These are phyloP conservation scores for Proteles cristata DNA, from an alignment of 2,113 vertebrate species.

Conservation along the genomic window DNA sequence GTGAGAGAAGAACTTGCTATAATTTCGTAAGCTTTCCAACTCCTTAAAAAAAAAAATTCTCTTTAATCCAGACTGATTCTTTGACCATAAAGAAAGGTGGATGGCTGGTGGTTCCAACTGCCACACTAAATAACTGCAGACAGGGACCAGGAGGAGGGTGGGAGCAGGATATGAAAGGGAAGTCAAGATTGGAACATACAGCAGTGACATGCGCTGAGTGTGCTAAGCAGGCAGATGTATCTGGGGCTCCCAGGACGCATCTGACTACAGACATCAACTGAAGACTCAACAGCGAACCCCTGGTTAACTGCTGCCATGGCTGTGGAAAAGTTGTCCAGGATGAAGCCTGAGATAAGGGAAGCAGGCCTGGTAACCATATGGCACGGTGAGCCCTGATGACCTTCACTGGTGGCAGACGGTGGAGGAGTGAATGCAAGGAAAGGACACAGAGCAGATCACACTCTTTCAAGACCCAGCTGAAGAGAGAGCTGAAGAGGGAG, in stretches of 20 bases:
- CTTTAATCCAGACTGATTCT: neutral
- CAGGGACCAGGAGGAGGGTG: neutral
- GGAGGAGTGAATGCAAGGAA: neutral
- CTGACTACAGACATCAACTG: neutral
- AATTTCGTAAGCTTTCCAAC: slow-evolving; percentile 14
- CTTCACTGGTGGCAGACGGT: no score
- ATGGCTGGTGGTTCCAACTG: neutral
- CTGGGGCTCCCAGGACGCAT: neutral
- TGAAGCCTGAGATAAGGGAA: neutral
- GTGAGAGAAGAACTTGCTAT: neutral
- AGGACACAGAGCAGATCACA: neutral
- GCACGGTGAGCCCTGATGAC: neutral
- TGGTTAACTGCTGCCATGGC: neutral
- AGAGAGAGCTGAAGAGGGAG: neutral
- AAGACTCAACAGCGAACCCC: neutral
- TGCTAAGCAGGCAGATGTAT: neutral
- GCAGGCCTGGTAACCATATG: neutral
- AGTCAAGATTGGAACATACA: neutral
- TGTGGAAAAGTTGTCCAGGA: neutral
- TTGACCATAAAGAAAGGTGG: neutral
- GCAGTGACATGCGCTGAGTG: neutral
- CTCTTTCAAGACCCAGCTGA: neutral
- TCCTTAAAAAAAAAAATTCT: neutral
- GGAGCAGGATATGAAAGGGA: neutral
- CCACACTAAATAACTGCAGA: neutral